Evolutionary conservation across 2,888 invertebrate species (phyloP), one percentile per base, ranked within the genome.

Genomic region (Drosophila aldrichi): DNA sequence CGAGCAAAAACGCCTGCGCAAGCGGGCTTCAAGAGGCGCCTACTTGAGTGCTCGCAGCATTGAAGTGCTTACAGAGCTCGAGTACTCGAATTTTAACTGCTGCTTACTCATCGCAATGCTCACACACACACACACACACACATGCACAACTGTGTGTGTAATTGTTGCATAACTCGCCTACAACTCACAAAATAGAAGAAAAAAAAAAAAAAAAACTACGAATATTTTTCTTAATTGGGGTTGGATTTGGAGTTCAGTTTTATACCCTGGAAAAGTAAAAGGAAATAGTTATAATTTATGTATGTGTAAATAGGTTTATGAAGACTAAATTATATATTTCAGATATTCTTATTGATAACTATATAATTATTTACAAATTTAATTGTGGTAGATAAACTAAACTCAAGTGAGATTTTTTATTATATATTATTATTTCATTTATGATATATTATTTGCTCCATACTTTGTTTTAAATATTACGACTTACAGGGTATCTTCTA

Each of bases 91-190:
- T 54, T 51, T 48, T 49, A 36, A 44, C 49, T 20, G 67, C 66
- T 59, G 77, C 70, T 77, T 74, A 77, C 74, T 77, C 77, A 77
- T 74, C 77, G 62, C 66, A 34, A 34, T 12, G n/a, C n/a, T n/a
- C 48, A 49, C 16, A 41, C 54, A 46, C 18, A 43, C 48, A 49
- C 16, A 41, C 54, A 46, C 18, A 43, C 29, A 49, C 43, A 32
- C 18, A 14, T 29, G 20, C 12, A 4, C 12, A 5, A 29, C 3
- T 32, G 10, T 40, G 8, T 49, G 22, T 76, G 60, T 63, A 70
- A 68, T 49, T 73, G 52, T 77, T 77, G 78, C 77, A 74, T 70
- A 77, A 74, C 41, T 54, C 68, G 52, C 76, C 76, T 77, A 77
- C 72, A 58, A 38, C 32, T 25, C 18, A 55, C n/a, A 46, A 52